Evolutionary conservation across 2,113 vertebrate species (phyloP).

Genomic region (Pantherophis guttatus): DNA sequence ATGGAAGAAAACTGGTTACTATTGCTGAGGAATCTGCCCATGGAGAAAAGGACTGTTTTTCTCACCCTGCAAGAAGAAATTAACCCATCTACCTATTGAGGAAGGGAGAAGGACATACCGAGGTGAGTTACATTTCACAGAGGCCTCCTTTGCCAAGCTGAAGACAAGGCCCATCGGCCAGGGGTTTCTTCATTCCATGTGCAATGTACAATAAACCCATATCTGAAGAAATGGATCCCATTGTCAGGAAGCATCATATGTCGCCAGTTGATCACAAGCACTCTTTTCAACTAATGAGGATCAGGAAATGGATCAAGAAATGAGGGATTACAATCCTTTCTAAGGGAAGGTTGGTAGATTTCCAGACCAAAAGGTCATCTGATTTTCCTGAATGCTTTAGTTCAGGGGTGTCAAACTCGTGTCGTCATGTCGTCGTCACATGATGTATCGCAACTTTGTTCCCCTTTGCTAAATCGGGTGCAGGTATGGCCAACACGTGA

Average conservation of each 20-base stretch:
- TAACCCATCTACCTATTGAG: background rate
- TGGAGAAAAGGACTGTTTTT: background rate
- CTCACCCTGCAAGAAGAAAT: background rate
- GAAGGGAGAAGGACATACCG: background rate
- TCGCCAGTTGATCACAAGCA: background rate
- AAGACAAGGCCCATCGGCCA: background rate
- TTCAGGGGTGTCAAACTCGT: no score
- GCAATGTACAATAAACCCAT: background rate
- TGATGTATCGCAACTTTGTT: no score
- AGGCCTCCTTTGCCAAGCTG: background rate
- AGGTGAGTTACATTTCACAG: background rate
- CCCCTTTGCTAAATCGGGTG: no score
- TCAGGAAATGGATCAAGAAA: background rate
- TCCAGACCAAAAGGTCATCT: background rate
- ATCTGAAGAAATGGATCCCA: background rate
- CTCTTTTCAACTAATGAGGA: background rate
- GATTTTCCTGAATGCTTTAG: background rate
- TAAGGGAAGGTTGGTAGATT: background rate
- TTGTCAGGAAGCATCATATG: background rate
- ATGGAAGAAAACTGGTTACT: background rate
- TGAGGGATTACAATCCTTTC: background rate
- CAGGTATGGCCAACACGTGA: no score
- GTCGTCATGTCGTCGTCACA: fast-evolving
- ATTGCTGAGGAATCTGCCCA: background rate
- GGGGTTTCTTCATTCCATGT: background rate